These are phyloP conservation scores for Drosophila prolongata DNA, from an alignment of 2,888 invertebrate genomes.

Conservation along the genomic window DNA sequence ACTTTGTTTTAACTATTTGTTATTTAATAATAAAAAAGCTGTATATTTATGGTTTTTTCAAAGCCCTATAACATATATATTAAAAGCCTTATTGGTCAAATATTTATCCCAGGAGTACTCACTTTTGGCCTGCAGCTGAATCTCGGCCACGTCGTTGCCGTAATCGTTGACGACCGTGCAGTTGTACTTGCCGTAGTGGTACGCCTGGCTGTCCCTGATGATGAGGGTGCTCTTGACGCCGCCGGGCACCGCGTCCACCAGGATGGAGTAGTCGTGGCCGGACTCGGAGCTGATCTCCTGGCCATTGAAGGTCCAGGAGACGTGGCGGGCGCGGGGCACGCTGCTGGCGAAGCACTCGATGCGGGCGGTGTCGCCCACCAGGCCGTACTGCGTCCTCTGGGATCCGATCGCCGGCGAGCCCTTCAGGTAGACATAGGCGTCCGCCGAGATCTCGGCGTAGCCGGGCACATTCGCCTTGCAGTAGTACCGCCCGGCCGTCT, in stretches of 20 bases:
- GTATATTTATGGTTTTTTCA: no score
- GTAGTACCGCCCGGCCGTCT: slow-evolving; percentile 93
- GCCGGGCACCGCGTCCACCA: slow-evolving; percentile 90
- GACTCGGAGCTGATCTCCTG: slow-evolving; percentile 90
- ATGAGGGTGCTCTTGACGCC: slow-evolving; percentile 95
- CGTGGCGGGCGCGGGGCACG: slow-evolving; percentile 94
- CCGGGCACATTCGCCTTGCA: slow-evolving; percentile 95
- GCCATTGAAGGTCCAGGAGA: slow-evolving; percentile 95
- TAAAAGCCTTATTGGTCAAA: no score
- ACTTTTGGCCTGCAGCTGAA: slow-evolving; percentile 94
- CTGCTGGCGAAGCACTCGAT: slow-evolving; percentile 96
- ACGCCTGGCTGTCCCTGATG: slow-evolving; percentile 92
- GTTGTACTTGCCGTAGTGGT: slow-evolving; percentile 96
- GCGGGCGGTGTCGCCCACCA: slow-evolving; percentile 91
- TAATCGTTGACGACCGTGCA: slow-evolving; percentile 96
- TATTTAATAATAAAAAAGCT: no score
- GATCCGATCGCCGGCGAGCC: slow-evolving; percentile 92
- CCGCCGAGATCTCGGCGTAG: slow-evolving; percentile 93
- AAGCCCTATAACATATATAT: no score
- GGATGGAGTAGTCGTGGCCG: slow-evolving; percentile 90
- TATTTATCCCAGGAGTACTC: slow-evolving; percentile 83
- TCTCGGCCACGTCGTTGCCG: slow-evolving; percentile 93
- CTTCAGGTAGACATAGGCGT: slow-evolving; percentile 92
- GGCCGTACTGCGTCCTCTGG: slow-evolving; percentile 92
- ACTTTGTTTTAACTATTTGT: no score